phyloP scores from a whole-genome alignment of 2,113 vertebrate species.

The Takifugu flavidus region DNA sequence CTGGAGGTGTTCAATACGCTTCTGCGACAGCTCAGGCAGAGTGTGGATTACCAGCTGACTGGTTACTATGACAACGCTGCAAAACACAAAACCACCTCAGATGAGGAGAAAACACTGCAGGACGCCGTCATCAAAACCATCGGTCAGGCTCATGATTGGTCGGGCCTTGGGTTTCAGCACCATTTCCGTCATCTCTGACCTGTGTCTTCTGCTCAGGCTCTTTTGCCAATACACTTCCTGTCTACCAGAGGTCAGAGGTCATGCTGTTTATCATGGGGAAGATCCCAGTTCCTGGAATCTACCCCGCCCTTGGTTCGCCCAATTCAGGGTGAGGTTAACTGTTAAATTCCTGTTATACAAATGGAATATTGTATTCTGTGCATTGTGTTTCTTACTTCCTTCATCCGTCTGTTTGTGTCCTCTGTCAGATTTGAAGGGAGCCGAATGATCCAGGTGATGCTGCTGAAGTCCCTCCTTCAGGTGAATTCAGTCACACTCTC shows the following conservation, averaged over 20 bases:
- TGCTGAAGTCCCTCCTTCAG: conserved; percentile 91
- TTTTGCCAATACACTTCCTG: conserved; percentile 86
- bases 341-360: too few relatives aligned
- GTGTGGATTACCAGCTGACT: conserved; percentile 86
- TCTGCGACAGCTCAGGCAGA: conserved; percentile 85
- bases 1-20: conserved; percentile 91
- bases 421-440: conserved; percentile 82
- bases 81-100: conserved; percentile 67
- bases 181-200: too few relatives aligned
- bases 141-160: conserved; percentile 55
- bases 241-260: conserved; percentile 91
- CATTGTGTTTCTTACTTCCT: too few relatives aligned
- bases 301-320: conserved; percentile 78
- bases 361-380: too few relatives aligned
- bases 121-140: conserved; percentile 87
- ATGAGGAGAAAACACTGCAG: conserved; percentile 85
- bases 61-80: conserved; percentile 78
- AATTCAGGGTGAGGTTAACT: conserved; percentile 74
- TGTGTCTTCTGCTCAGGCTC: conserved; percentile 70
- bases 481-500: conserved; percentile 49
- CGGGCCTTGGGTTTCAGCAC: too few relatives aligned
- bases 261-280: conserved; percentile 96
- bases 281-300: conserved; percentile 84
- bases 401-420: background rate
- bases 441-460: conserved; percentile 89